Evolutionary conservation across 1,140 invertebrate species (phyloP), one percentile per base, ranked within the genome.

Genomic region (Zophobas morio): DNA sequence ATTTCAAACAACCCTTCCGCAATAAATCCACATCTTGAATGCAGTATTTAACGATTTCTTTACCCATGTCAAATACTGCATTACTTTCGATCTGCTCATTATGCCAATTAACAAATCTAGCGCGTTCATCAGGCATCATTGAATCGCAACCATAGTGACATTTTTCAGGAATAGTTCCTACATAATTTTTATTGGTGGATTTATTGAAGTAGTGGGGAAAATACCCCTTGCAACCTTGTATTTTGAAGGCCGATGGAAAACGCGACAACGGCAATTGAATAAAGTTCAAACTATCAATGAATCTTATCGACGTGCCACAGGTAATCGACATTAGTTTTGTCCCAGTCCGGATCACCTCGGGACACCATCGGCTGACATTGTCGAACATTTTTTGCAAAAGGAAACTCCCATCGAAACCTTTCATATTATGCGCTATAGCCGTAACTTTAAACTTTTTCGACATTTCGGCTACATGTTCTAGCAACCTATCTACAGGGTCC

Each of bases 341-440:
- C 20, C 60, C 60, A 8, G 36, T 32, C 6, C 60, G 60, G 39
- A 66, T 34, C 40, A 66, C 60, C 1, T 66, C 60, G 3, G 60
- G 33, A 6, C 20, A 4, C 60, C 60, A 66, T 34, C 60, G 35
- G 34, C 60, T 36, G 8, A 8, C 4, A 66, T 66, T 36, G 35
- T 1, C 20, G 20, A 66, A 66, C n/a, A 66, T 4, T 36, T 66
- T 6, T 32, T 36, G 36, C 34, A 66, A 1, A 37, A 66, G 20
- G 8, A 66, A 63, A 40, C 57, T 34, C 2, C 57, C 57, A 36
- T 63, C 57, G 36, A 63, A 63, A 63, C 35, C 57, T 20, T 20
- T 20, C 20, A 20, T 20, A 20, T 20, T 20, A 20, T 20, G 20
- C 20, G 20, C 20, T 20, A 20, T 20, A 20, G 20, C 20, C 20